Evolutionary conservation across 2,888 invertebrate species (phyloP), one percentile per base, ranked within the genome.

Genomic region (Iselma pallidipennis): DNA sequence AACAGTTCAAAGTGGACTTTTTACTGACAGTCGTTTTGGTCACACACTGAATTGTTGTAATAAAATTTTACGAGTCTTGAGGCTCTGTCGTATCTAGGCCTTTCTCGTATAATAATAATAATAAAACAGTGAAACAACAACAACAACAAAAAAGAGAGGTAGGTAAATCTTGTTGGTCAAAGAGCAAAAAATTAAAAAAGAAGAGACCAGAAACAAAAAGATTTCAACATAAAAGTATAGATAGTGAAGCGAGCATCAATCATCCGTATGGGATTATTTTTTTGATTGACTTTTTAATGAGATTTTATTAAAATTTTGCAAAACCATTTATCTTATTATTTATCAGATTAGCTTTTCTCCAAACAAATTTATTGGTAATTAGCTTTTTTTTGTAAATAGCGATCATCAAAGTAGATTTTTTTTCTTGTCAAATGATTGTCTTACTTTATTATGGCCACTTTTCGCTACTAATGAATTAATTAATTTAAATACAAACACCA

Each of bases 51-150:
- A 45, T 45, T 23, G 71, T 67, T 72, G 74, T 70, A 62, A 74
- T 78, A 78, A 78, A 78, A 78, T 78, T 78, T 78, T 77, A 78
- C 74, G 78, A 77, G 63, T 65, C 42, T 19, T 3, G 16, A 19
- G 9, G 16, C 42, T 42, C 42, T 42, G 6, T 29, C 29, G 29
- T 29, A 29, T 16, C 42, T 42, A 3, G 19, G 16, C 42, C 16
- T 21, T 42, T 42, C 42, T 42, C 12, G 12, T 42, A 42, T 10
- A 6, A 12, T 16, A 7, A 14, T 42, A 19, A 16, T 42, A 42
- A 42, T 42, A 42, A 42, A 42, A 42, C 42, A 19, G 9, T 21
- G 10, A 37, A 37, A 37, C 19, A 42, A 21, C 19, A 42, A 21
- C 7, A 21, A 21, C 16, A 7, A 14, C 33, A 33, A 12, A 4